These are phyloP conservation scores for Ephestia elutella DNA, from an alignment of 1,140 invertebrate genomes.

Conservation along the genomic window DNA sequence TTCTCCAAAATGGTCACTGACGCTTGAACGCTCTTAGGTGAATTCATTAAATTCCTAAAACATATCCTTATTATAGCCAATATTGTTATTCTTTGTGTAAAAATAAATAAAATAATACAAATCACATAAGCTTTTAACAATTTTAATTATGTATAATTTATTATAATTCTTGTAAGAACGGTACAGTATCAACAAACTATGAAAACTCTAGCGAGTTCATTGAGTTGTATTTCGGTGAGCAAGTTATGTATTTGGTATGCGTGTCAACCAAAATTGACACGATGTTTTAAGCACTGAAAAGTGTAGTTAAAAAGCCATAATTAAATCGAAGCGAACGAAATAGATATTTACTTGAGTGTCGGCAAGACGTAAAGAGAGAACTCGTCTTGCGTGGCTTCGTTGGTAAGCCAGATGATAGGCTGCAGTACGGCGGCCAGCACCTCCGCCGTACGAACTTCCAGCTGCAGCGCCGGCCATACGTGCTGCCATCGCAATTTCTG, in stretches of 20 bases:
- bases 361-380: slow-evolving; percentile 84
- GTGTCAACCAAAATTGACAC: too few relatives aligned
- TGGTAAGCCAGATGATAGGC: slow-evolving; percentile 90
- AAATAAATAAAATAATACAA: neutral
- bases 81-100: slow-evolving; percentile 3
- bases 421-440: slow-evolving; percentile 91
- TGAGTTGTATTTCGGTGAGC: too few relatives aligned
- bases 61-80: slow-evolving; percentile 18
- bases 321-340: too few relatives aligned
- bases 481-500: slow-evolving; percentile 98
- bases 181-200: too few relatives aligned
- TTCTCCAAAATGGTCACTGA: slow-evolving; percentile 94
- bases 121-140: too few relatives aligned
- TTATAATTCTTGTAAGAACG: too few relatives aligned
- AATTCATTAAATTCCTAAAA: slow-evolving; percentile 79
- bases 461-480: slow-evolving; percentile 91
- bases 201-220: too few relatives aligned
- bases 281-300: too few relatives aligned
- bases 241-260: neutral
- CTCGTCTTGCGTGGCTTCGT: slow-evolving; percentile 87
- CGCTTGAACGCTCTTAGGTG: slow-evolving; percentile 91
- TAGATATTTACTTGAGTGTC: slow-evolving; percentile 42
- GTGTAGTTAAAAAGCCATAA: too few relatives aligned
- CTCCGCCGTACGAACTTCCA: slow-evolving; percentile 89
- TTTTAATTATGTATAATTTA: too few relatives aligned